Conservation (phyloP, 1,140 invertebrate species). For the Vanessa atalanta region DNA sequence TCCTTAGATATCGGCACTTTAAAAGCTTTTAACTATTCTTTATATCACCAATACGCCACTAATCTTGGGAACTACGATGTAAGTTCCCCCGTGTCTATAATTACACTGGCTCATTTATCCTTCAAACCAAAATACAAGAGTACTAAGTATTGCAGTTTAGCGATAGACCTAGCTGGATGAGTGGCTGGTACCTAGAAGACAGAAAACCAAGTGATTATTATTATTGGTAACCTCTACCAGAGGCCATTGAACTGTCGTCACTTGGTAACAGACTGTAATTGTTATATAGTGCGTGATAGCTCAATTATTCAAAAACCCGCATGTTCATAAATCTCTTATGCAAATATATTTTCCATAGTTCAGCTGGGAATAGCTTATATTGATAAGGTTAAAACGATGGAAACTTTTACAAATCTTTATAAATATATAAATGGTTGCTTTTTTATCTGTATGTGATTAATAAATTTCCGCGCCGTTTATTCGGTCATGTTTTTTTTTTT, state of each 20-base stretch:
- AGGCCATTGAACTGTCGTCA: not conserved
- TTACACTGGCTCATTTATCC: too few relatives aligned
- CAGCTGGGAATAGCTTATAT: not conserved
- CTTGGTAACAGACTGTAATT: not conserved
- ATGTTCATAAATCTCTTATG: conserved; percentile 37
- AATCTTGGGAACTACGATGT: too few relatives aligned
- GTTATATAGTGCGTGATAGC: too few relatives aligned
- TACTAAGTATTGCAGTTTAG: too few relatives aligned
- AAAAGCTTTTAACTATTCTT: too few relatives aligned
- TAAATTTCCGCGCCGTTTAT: not conserved
- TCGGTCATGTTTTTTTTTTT: too few relatives aligned
- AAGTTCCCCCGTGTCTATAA: too few relatives aligned
- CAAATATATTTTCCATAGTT: conserved; percentile 25
- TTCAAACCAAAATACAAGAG: too few relatives aligned
- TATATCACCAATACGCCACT: too few relatives aligned
- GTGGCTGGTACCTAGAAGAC: too few relatives aligned
- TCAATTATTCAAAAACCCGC: conserved; percentile 31
- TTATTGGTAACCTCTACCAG: conserved; percentile 10
- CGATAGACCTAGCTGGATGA: too few relatives aligned
- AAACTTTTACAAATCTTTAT: not conserved
- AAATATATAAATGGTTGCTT: not conserved
- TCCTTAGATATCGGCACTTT: too few relatives aligned
- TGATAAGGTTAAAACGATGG: not conserved
- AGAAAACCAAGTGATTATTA: not conserved
- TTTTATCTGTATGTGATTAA: not conserved